These are phyloP conservation scores for Eurytoma adleriae DNA, from an alignment of 2,888 invertebrate species.

Conservation along the genomic window DNA sequence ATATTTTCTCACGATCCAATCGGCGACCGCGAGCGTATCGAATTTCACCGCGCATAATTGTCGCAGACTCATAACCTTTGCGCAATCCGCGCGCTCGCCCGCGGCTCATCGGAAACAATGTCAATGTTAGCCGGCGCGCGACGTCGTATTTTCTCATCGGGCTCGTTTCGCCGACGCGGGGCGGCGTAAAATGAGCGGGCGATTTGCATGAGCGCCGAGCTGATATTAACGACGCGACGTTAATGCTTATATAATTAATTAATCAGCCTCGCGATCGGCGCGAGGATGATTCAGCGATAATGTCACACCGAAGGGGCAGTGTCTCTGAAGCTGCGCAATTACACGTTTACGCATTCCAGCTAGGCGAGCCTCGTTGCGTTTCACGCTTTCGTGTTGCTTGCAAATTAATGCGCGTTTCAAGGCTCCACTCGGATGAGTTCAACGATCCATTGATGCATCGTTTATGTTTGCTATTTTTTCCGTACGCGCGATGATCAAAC, in stretches of 20 bases:
- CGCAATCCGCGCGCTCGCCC: background rate
- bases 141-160: background rate
- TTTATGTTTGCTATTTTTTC: too few relatives aligned
- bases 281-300: slow-evolving; percentile 42
- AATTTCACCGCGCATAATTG: slow-evolving; percentile 25
- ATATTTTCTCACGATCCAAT: slow-evolving; percentile 15
- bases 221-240: slow-evolving; percentile 29
- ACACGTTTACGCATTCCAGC: background rate
- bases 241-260: slow-evolving; percentile 38
- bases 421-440: too few relatives aligned
- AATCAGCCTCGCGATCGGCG: slow-evolving; percentile 24
- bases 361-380: background rate
- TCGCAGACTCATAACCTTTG: background rate
- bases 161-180: background rate
- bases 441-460: too few relatives aligned
- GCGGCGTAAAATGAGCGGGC: background rate
- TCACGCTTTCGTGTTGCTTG: background rate
- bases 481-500: too few relatives aligned
- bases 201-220: slow-evolving; percentile 14
- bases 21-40: background rate
- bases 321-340: slow-evolving; percentile 2
- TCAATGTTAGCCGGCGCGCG: slow-evolving; percentile 34
- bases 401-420: background rate
- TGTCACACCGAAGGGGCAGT: background rate
- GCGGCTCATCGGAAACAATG: slow-evolving; percentile 30